Conservation (phyloP, 2,888 invertebrate species). For the Gastrophysa polygoni region DNA sequence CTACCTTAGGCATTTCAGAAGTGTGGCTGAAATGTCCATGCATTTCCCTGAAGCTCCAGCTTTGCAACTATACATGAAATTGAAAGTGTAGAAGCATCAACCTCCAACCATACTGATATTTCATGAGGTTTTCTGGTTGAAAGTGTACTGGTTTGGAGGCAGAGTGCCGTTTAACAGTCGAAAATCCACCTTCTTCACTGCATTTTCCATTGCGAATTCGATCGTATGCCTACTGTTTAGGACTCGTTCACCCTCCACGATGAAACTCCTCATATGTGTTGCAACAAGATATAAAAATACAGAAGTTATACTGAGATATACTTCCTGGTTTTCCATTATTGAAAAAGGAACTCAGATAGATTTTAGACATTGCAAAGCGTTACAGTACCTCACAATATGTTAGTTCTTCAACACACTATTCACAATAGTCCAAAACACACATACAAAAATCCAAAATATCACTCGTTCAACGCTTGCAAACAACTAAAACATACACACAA, state of each 20-base stretch:
- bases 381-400: too few relatives aligned
- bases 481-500: too few relatives aligned
- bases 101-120: background rate
- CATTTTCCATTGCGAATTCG: background rate
- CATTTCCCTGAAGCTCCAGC: slow-evolving; percentile 9
- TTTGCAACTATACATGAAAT: background rate
- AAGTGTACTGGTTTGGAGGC: background rate
- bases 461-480: too few relatives aligned
- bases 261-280: background rate
- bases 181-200: background rate
- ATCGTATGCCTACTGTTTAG: background rate
- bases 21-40: slow-evolving; percentile 2
- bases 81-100: background rate
- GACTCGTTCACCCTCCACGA: background rate
- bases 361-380: too few relatives aligned
- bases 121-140: background rate
- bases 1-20: slow-evolving; percentile 4
- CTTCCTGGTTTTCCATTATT: background rate
- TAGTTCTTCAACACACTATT: too few relatives aligned
- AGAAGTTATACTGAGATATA: background rate
- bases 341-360: background rate
- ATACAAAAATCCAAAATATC: too few relatives aligned
- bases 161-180: background rate
- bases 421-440: too few relatives aligned
- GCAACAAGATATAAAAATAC: slow-evolving; percentile 8